Base-by-base conservation (phyloP, 1,140 invertebrate species). In the Drosophila ananassae region DNA sequence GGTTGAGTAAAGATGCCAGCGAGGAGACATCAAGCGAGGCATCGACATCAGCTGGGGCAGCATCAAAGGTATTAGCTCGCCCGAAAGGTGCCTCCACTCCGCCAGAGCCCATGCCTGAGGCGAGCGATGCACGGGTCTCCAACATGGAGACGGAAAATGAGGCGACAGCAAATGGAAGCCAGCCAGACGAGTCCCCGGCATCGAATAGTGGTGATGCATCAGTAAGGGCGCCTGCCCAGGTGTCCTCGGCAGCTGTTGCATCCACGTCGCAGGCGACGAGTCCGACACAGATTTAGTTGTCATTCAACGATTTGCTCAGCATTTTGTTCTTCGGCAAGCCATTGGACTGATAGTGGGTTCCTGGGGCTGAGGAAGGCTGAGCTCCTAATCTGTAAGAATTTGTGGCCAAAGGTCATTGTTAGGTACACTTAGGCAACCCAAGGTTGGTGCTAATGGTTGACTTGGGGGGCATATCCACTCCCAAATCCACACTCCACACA, bases 231-330 rank as follows among this genome's bases (percentile, higher is more conserved):
- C 41, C 56, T 21, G 25, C 60, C 1, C 62, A 62, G 12, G 62
- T 63, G 13, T 48, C 53, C 22, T 50, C 62, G 3, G 46, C 71
- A 13, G 52, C 67, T 32, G 79, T 77, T 66, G 78, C 82, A 51
- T 82, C 89, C 47, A 64, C 84, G 2, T 87, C 89, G 25, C 75
- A 84, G 72, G 81, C 89, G 21, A 73, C 89, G 32, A 77, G 76
- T 76, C 76, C 89, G 41, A 89, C 81, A 73, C 90, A 91, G 76
- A 91, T 91, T 75, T 91, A 91, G 90, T 91, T 91, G 83, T 91
- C 90, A 76, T 91, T 91, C 63, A 91, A 91, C 74, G 89, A 91
- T 84, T 91, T 91, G 89, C 79, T 91, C 59, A 91, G 80, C 79
- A 91, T 91, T 84, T 87, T 91, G 50, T 91, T 91, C 87, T 91